Conservation (phyloP, 2,797 vertebrate genomes). For the Gymnoscopelus microlampas region DNA sequence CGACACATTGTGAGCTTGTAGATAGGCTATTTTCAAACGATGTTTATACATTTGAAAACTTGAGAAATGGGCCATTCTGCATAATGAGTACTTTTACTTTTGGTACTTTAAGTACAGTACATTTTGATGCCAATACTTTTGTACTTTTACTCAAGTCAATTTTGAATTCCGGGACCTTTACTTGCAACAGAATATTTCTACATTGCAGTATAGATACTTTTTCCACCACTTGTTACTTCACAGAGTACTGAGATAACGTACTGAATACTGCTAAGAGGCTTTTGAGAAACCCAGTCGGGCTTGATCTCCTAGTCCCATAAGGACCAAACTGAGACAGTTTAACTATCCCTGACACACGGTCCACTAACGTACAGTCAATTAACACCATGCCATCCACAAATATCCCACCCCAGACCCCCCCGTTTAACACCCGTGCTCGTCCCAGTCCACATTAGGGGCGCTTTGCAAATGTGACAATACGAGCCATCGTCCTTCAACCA, state of each 20-base stretch:
- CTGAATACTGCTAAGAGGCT: neutral
- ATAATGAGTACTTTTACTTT: too few relatives aligned
- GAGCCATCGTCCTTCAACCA: conserved; percentile 77
- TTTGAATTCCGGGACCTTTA: too few relatives aligned
- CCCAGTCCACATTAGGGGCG: conserved; percentile 66
- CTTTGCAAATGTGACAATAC: conserved; percentile 73
- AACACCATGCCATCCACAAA: conserved; percentile 50
- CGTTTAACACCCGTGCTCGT: conserved; percentile 71
- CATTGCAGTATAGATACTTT: too few relatives aligned
- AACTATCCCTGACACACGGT: conserved; percentile 41
- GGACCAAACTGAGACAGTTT: conserved; percentile 18
- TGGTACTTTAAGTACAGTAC: too few relatives aligned
- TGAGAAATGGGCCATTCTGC: too few relatives aligned
- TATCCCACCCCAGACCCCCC: conserved; percentile 65
- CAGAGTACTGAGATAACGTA: neutral
- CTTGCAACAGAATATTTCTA: too few relatives aligned
- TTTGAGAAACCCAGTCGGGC: neutral
- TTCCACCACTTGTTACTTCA: too few relatives aligned
- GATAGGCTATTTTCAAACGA: too few relatives aligned
- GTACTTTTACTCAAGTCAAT: too few relatives aligned
- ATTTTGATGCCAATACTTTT: too few relatives aligned
- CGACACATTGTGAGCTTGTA: too few relatives aligned
- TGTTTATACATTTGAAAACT: too few relatives aligned
- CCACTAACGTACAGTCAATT: conserved; percentile 68
- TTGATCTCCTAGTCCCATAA: conserved; percentile 5